These are phyloP conservation scores for Neoscelio sp. DNA, from an alignment of 2,888 invertebrate species.

Conservation along the genomic window DNA sequence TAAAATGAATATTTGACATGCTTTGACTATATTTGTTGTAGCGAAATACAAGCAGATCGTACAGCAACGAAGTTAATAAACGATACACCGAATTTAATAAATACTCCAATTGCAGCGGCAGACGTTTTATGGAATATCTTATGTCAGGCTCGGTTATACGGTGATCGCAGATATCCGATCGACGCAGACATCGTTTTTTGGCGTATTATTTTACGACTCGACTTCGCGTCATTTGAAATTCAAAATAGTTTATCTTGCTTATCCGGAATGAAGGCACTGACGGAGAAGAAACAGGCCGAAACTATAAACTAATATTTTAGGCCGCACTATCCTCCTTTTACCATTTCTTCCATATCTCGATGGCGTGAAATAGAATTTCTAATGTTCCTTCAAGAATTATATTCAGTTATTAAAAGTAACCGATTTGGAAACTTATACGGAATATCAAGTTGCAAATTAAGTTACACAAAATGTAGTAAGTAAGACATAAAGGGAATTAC, in stretches of 20 bases:
- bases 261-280: constrained; percentile 53
- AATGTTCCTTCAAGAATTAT: no score
- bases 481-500: constrained; percentile 25
- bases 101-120: constrained; percentile 54
- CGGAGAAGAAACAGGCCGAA: constrained; percentile 56
- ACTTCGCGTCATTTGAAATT: constrained; percentile 74
- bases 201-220: constrained; percentile 63
- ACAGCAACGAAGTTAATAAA: constrained; percentile 49
- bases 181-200: constrained; percentile 64
- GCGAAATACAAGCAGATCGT: constrained; percentile 21
- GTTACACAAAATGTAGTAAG: constrained; percentile 16
- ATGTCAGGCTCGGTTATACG: constrained; percentile 51
- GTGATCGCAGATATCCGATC: constrained; percentile 66
- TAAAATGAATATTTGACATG: constrained; percentile 36
- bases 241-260: constrained; percentile 76
- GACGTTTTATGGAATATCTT: constrained; percentile 66
- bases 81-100: constrained; percentile 64
- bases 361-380: constrained; percentile 10
- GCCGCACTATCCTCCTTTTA: constrained; percentile 41
- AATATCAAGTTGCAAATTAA: constrained; percentile 34
- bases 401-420: no score
- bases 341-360: constrained; percentile 33
- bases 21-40: constrained; percentile 42
- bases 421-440: no score
- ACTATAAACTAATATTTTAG: constrained; percentile 72